Conservation (phyloP, 2,797 vertebrate species). For the Cyclura pinguis region DNA sequence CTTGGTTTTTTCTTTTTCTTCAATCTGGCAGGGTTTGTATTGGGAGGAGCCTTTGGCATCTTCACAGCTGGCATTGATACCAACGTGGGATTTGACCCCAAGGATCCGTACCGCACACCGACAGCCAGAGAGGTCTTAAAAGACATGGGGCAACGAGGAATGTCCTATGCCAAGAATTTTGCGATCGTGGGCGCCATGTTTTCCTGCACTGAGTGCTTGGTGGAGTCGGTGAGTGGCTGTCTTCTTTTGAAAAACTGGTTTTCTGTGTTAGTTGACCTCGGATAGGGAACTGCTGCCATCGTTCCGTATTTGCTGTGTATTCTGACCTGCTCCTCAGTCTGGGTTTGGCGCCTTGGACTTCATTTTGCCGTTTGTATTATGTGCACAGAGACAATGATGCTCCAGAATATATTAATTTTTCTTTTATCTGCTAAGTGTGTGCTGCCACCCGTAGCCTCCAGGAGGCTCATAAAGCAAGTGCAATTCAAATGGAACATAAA, state of each 20-base stretch:
- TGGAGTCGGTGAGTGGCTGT: slow-evolving; percentile 91
- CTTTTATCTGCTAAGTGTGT: not conserved
- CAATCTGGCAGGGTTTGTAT: slow-evolving; percentile 87
- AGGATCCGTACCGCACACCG: slow-evolving; percentile 93
- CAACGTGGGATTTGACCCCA: slow-evolving; percentile 96
- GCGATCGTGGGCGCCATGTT: slow-evolving; percentile 98
- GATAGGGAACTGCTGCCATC: too few species aligned
- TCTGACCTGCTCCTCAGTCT: not conserved
- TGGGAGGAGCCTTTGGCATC: slow-evolving; percentile 96
- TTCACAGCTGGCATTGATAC: slow-evolving; percentile 98
- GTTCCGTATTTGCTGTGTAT: too few species aligned
- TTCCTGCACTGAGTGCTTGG: slow-evolving; percentile 95
- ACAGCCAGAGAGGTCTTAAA: slow-evolving; percentile 93
- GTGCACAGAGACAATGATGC: too few species aligned
- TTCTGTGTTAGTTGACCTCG: not conserved
- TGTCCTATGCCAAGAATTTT: slow-evolving; percentile 98
- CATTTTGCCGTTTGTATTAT: too few species aligned
- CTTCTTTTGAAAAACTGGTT: too few species aligned
- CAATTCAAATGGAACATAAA: too few species aligned
- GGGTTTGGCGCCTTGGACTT: not conserved
- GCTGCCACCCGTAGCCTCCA: not conserved
- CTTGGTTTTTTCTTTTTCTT: too few species aligned
- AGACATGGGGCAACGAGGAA: slow-evolving; percentile 98
- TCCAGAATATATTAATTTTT: not conserved
- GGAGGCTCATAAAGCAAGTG: not conserved